A percentile compares a stretch with the other conserved stretches of the same genome.
Conservation (phyloP, 2,797 vertebrate genomes). For the Trachurus trachurus region DNA sequence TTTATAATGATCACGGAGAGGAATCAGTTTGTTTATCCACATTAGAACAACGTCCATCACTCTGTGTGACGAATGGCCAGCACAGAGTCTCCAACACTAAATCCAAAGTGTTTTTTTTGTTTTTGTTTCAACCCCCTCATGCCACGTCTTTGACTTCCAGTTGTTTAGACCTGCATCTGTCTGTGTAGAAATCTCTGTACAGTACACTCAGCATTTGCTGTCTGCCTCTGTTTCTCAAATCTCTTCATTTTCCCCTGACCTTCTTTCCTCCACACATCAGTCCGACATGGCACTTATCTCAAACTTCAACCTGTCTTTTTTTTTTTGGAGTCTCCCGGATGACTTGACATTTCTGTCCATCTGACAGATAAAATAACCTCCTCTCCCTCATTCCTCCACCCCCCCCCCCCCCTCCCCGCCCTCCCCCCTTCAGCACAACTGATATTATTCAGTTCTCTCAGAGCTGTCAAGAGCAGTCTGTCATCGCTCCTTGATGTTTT, state of each 20-base stretch:
- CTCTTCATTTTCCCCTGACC: constrained; percentile 7
- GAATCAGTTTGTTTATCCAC: constrained; percentile 73
- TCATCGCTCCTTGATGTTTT: constrained; percentile 60
- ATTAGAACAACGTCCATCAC: constrained; percentile 72
- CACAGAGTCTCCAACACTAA: constrained; percentile 1
- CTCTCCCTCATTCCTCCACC: constrained; percentile 16
- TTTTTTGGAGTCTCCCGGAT: constrained; percentile 3
- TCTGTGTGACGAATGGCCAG: constrained; percentile 58
- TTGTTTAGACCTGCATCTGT: constrained; percentile 45
- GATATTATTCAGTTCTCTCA: constrained; percentile 57
- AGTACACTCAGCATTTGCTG: constrained; percentile 25
- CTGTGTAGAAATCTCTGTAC: constrained; percentile 33
- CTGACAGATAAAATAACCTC: constrained; percentile 63
- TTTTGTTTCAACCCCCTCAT: constrained; percentile 19
- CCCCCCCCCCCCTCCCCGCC: constrained; percentile 11
- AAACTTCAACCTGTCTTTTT: constrained; percentile 52
- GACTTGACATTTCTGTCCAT: constrained; percentile 59
- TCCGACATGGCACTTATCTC: constrained; percentile 58
- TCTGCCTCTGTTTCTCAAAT: constrained; percentile 24
- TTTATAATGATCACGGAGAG: constrained; percentile 76
- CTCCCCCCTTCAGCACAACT: constrained; percentile 6
- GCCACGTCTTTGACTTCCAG: constrained; percentile 50
- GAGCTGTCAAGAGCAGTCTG: constrained; percentile 53
- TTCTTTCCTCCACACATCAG: constrained; percentile 11
- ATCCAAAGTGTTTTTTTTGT: too few relatives aligned